Conservation (phyloP, 2,888 invertebrate genomes). For the Meteorus cinctellus region DNA sequence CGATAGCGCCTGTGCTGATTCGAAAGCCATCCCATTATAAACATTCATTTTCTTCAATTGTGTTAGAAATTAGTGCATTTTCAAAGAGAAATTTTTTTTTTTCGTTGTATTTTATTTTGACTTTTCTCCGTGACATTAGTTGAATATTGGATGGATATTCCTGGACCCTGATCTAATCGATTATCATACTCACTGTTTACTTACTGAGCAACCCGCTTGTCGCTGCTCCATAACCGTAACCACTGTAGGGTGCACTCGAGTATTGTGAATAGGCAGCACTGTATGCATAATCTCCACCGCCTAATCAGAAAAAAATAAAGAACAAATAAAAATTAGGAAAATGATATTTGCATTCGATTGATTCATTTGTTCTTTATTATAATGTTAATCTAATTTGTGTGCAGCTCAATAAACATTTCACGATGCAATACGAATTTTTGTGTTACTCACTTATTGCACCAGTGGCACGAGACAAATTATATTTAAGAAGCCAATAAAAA, state of each 20-base stretch:
- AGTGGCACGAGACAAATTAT: constrained; percentile 23
- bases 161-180: constrained; percentile 67
- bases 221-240: constrained; percentile 80
- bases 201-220: constrained; percentile 82
- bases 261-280: constrained; percentile 85
- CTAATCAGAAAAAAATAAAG: constrained; percentile 69
- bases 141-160: constrained; percentile 40
- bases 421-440: background rate
- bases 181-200: constrained; percentile 80
- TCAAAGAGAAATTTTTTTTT: background rate
- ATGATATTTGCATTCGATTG: background rate
- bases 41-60: background rate
- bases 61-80: constrained; percentile 35
- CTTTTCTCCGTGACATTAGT: background rate
- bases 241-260: constrained; percentile 82
- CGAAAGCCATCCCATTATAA: constrained; percentile 32
- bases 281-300: constrained; percentile 83
- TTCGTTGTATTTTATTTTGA: background rate
- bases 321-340: constrained; percentile 20
- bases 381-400: background rate
- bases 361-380: background rate
- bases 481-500: constrained; percentile 16
- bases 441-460: background rate
- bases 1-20: constrained; percentile 51
- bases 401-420: background rate